Evolutionary conservation across 2,797 vertebrate species (phyloP), one percentile per base, ranked within the genome.

Genomic region (Knipowitschia caucasica): DNA sequence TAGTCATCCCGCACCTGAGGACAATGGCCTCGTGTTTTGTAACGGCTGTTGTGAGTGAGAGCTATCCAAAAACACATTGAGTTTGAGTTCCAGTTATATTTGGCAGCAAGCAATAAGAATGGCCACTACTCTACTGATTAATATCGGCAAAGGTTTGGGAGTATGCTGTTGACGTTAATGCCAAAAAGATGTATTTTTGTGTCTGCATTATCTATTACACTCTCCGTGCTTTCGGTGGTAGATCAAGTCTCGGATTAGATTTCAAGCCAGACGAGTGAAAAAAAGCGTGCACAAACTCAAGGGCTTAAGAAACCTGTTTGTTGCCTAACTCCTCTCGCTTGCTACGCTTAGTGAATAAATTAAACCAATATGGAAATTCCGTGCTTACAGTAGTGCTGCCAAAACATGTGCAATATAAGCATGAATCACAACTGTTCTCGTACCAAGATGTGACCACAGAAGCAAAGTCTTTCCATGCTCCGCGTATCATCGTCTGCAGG

Each of bases 391-490:
- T 70, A 66, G 75, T 82, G 56, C 14, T 9, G 79, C 84, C 78
- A 83, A 75, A 77, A 63, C 31, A 62, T 79, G 77, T 78, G 78
- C 71, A 69, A 75, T 78, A 77, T 73, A 77, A 64, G 50, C 64
- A 76, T 86, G 85, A 86, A 83, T 87, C 82, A 85, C 65, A 64
- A 71, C 43, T 34, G 67, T 69, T 74, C 78, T 60, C 24, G 51
- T 71, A 77, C 77, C 75, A 64, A 83, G 77, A 81, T 69, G 77
- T 73, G 77, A 87, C 80, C 86, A 44, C 83, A 86, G 67, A 29
- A 62, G 67, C 50, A 75, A 83, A 83, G 45, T 78, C 69, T 82
- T 85, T 85, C 84, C 83, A 80, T 75, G 59, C 77, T 57, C 61
- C 54, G 64, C 64, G 67, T 61, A 66, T 78, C 63, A 62, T 71